phyloP scores from a whole-genome alignment of 2,797 vertebrate genomes.

The Galaxias olidus region DNA sequence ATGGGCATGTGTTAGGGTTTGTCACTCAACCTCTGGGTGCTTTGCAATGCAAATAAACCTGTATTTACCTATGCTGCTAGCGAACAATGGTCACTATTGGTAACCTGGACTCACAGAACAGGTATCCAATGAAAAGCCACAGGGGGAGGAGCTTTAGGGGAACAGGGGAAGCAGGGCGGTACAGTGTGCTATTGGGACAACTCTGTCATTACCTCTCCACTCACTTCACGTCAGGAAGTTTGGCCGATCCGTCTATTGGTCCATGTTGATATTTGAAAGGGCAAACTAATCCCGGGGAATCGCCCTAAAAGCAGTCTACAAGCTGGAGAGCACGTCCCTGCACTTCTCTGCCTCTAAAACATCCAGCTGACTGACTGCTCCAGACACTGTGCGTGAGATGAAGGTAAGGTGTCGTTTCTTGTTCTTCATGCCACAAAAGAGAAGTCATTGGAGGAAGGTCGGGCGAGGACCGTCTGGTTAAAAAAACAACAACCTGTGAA shows the following conservation, averaged over 20 bases:
- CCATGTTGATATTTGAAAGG: slow-evolving; percentile 6
- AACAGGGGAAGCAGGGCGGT: slow-evolving; percentile 61
- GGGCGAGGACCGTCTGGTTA: background rate
- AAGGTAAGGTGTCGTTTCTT: slow-evolving; percentile 59
- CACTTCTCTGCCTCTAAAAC: slow-evolving; percentile 42
- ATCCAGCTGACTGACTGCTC: slow-evolving; percentile 49
- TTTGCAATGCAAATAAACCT: slow-evolving; percentile 75
- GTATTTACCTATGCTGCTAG: slow-evolving; percentile 70
- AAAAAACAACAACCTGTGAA: slow-evolving; percentile 34
- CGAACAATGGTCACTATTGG: slow-evolving; percentile 72
- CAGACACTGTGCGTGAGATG: slow-evolving; percentile 41
- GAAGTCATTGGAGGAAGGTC: background rate
- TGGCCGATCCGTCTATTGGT: no score
- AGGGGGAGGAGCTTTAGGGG: slow-evolving; percentile 11
- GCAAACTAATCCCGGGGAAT: slow-evolving; percentile 59
- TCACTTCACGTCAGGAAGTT: slow-evolving; percentile 37
- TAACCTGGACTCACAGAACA: slow-evolving; percentile 73
- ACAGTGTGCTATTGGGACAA: slow-evolving; percentile 28
- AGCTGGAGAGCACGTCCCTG: slow-evolving; percentile 52
- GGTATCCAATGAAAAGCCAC: slow-evolving; percentile 68
- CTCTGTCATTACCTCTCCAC: slow-evolving; percentile 5
- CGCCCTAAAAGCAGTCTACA: slow-evolving; percentile 41
- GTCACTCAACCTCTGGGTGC: slow-evolving; percentile 39
- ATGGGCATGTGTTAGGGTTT: background rate
- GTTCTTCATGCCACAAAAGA: no score